A percentile compares a stretch with the other conserved stretches of the same genome.
phyloP scores from a whole-genome alignment of 2,797 vertebrate species.

The Eulemur mongoz region DNA sequence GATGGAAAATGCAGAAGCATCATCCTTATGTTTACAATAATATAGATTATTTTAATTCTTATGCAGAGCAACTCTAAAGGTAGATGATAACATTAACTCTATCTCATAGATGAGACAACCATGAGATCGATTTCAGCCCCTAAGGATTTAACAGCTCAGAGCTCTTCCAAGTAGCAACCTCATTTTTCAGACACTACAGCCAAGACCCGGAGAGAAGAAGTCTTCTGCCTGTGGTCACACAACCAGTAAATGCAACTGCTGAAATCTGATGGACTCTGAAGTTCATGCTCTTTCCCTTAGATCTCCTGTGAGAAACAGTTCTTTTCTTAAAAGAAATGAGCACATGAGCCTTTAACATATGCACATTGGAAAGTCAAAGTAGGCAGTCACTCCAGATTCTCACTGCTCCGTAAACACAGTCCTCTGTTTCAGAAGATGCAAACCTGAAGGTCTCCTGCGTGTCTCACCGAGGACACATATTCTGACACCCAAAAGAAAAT shows the following conservation, averaged over 20 bases:
- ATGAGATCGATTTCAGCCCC: not conserved
- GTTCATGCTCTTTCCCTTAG: not conserved
- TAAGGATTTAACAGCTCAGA: not conserved
- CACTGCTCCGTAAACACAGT: constrained; percentile 19
- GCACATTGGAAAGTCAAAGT: constrained; percentile 2
- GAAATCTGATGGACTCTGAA: not conserved
- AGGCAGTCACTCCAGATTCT: not conserved
- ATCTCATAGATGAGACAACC: not conserved
- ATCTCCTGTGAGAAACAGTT: not conserved
- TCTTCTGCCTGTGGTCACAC: not conserved
- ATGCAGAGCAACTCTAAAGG: not conserved
- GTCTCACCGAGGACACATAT: constrained; percentile 10
- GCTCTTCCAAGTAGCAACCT: not conserved
- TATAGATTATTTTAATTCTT: not conserved
- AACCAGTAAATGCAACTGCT: not conserved
- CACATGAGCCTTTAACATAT: not conserved
- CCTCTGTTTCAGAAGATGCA: not conserved
- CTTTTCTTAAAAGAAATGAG: constrained; percentile 4
- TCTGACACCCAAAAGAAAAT: constrained; percentile 48
- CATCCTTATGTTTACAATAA: not conserved
- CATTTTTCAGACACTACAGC: not conserved
- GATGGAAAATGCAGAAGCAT: not conserved
- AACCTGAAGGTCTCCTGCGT: not conserved
- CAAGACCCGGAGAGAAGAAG: not conserved
- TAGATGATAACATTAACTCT: not conserved